These are phyloP conservation scores for Tridacna gigas DNA, from an alignment of 2,888 invertebrate species.

Conservation along the genomic window DNA sequence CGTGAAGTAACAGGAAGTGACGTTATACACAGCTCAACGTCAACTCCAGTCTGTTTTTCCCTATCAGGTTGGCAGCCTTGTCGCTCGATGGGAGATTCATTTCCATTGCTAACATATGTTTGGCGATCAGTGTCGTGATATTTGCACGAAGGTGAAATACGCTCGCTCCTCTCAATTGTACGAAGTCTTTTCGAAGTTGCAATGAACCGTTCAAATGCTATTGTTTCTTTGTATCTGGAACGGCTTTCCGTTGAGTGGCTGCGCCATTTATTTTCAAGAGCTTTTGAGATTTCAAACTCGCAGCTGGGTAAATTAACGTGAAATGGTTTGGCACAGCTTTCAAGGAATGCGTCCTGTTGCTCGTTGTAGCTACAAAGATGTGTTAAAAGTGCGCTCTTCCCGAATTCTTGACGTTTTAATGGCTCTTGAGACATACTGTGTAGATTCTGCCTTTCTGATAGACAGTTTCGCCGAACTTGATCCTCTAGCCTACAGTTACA, in stretches of 20 bases:
- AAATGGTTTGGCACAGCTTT: neutral
- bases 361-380: conserved; percentile 16
- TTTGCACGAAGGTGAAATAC: neutral
- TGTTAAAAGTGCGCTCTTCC: conserved; percentile 16
- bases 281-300: conserved; percentile 16
- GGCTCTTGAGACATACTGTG: neutral
- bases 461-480: conserved; percentile 6
- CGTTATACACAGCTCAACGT: neutral
- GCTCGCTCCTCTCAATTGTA: neutral
- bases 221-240: neutral
- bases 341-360: conserved; percentile 2
- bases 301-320: conserved; percentile 23
- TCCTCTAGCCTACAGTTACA: neutral
- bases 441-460: neutral
- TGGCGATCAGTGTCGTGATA: neutral
- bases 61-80: too few species aligned
- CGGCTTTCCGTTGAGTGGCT: neutral
- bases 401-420: conserved; percentile 24
- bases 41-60: too few species aligned
- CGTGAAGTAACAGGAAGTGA: neutral
- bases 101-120: neutral
- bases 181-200: neutral
- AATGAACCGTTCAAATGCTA: neutral
- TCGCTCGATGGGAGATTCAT: too few species aligned
- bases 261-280: conserved; percentile 12